Evolutionary conservation across 2,888 invertebrate species (phyloP).

Genomic region (Scaptomyza cyrtandrae): DNA sequence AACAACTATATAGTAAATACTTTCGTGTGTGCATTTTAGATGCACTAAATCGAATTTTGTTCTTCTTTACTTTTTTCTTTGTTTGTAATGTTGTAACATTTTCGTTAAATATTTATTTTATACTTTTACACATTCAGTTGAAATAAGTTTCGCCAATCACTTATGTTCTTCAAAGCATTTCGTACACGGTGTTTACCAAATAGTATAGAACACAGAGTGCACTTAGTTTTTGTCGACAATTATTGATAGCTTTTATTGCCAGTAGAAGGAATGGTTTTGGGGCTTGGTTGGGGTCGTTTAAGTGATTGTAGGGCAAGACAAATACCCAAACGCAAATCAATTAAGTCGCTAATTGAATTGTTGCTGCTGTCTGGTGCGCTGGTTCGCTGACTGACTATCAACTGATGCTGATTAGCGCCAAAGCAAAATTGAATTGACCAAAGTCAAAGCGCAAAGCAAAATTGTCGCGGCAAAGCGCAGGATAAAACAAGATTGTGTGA

Average conservation of each 20-base stretch:
- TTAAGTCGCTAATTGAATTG: slow-evolving; percentile 67
- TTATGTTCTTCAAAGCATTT: slow-evolving; percentile 5
- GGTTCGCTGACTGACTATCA: slow-evolving; percentile 12
- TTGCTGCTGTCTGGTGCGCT: slow-evolving; percentile 27
- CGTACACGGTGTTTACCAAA: slow-evolving; percentile 7
- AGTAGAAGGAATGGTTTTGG: not conserved
- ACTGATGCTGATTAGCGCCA: slow-evolving; percentile 55
- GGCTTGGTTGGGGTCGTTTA: not conserved
- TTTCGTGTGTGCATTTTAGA: too few relatives aligned
- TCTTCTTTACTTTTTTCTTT: not conserved
- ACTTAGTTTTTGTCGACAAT: slow-evolving; percentile 24
- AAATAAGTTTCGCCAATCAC: slow-evolving; percentile 7
- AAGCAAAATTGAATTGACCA: slow-evolving; percentile 60
- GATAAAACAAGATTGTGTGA: not conserved
- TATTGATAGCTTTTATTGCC: slow-evolving; percentile 12
- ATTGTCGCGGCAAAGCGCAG: slow-evolving; percentile 10
- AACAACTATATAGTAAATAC: too few relatives aligned
- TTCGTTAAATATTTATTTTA: not conserved
- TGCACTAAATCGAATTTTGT: not conserved
- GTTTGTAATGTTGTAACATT: not conserved
- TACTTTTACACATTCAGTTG: not conserved
- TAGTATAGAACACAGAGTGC: slow-evolving; percentile 19
- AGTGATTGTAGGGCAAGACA: slow-evolving; percentile 26
- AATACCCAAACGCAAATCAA: slow-evolving; percentile 64
- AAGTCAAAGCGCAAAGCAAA: slow-evolving; percentile 48